Percentiles rank a stretch among this genome's conserved stretches.
Conservation (phyloP, 2,888 invertebrate genomes). For the Dynastes hyllus region DNA sequence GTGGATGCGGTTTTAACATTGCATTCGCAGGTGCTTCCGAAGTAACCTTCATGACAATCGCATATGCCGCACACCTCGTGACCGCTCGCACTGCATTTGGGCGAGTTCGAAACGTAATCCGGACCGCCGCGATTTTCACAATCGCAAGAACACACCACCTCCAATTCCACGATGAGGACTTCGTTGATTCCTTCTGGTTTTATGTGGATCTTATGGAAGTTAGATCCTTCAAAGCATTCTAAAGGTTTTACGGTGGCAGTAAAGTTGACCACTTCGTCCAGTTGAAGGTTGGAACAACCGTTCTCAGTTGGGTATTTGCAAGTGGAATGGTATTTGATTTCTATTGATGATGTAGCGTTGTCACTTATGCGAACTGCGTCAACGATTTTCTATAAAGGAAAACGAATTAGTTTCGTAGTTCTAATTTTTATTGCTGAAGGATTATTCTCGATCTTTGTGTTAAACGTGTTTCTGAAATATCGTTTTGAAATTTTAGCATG, state of each 20-base stretch:
- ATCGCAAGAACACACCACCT: constrained; percentile 68
- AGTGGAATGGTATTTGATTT: constrained; percentile 75
- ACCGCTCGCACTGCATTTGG: constrained; percentile 65
- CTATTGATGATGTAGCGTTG: constrained; percentile 69
- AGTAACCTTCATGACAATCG: constrained; percentile 72
- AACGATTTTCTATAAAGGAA: constrained; percentile 70
- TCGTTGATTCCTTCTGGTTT: constrained; percentile 84
- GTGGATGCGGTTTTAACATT: constrained; percentile 62
- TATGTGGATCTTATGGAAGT: constrained; percentile 75
- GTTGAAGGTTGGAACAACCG: constrained; percentile 76
- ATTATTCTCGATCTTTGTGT: not conserved
- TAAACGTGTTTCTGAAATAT: no score
- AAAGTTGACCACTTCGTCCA: constrained; percentile 76
- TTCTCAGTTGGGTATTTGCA: constrained; percentile 72
- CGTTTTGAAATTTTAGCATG: no score
- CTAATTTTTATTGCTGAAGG: not conserved
- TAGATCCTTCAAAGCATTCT: constrained; percentile 73
- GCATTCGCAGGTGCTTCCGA: constrained; percentile 79
- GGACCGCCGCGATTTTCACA: constrained; percentile 65
- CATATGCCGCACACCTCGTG: constrained; percentile 73
- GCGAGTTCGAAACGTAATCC: constrained; percentile 68
- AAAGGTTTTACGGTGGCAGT: constrained; percentile 74
- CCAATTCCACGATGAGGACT: constrained; percentile 79
- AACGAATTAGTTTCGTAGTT: not conserved
- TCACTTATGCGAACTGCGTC: constrained; percentile 70